phyloP scores from a whole-genome alignment of 2,113 vertebrate genomes.

The Laticauda laticaudata region DNA sequence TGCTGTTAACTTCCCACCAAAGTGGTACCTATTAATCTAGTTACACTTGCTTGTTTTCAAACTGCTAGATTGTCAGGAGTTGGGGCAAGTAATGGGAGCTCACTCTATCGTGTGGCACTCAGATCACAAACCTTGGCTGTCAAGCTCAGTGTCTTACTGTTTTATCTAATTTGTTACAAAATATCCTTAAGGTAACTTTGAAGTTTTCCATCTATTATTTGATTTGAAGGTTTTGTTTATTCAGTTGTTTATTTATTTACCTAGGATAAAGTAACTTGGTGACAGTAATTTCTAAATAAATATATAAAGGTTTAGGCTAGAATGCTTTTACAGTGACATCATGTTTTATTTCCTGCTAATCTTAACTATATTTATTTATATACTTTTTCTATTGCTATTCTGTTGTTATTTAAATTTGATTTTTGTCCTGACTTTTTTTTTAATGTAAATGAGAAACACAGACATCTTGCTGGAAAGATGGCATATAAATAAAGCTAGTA shows the following conservation, averaged over 20 bases:
- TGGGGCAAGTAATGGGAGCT: background rate
- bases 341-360: background rate
- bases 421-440: background rate
- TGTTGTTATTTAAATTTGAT: background rate
- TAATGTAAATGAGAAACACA: background rate
- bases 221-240: background rate
- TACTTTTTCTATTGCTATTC: background rate
- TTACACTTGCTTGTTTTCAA: background rate
- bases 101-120: background rate
- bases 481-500: background rate
- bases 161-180: background rate
- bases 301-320: background rate
- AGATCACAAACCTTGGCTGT: background rate
- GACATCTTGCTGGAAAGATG: background rate
- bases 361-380: background rate
- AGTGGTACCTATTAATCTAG: background rate
- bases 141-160: background rate
- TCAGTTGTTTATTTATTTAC: background rate
- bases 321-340: background rate
- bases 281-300: background rate
- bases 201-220: background rate
- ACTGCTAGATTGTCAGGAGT: background rate
- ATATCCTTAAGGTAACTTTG: background rate
- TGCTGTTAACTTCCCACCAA: background rate
- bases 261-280: background rate